phyloP scores from a whole-genome alignment of 2,888 invertebrate genomes.

The Heteropelma amictum region DNA sequence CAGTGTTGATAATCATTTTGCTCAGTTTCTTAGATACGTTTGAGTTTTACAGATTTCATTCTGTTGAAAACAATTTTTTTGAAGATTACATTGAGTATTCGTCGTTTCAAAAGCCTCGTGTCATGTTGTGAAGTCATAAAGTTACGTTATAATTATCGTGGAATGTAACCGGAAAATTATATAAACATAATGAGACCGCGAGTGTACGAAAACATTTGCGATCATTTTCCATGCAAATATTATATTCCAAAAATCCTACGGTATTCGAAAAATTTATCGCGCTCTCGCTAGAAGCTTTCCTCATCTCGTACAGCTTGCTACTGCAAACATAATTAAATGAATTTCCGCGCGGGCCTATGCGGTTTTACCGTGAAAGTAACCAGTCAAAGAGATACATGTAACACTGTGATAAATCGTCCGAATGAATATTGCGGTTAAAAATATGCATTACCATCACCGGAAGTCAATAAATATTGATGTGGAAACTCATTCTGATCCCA shows the following conservation, averaged over 20 bases:
- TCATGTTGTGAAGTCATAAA: no score
- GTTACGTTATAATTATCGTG: no score
- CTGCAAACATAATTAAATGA: conserved; percentile 47
- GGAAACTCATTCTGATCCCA: not conserved
- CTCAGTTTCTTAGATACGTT: no score
- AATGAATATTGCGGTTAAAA: conserved; percentile 12
- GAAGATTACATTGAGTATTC: no score
- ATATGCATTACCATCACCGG: conserved; percentile 37
- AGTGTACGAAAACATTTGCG: not conserved
- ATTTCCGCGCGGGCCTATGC: conserved; percentile 8
- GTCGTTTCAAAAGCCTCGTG: no score
- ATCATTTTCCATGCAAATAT: not conserved
- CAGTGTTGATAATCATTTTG: no score
- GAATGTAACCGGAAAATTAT: not conserved
- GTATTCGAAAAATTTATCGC: not conserved
- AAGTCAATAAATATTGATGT: conserved; percentile 32
- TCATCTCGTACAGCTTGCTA: not conserved
- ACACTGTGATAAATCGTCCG: conserved; percentile 26
- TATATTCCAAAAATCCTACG: not conserved
- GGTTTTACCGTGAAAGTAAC: conserved; percentile 51
- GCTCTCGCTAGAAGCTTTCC: conserved; percentile 11
- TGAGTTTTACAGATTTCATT: no score
- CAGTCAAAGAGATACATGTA: conserved; percentile 25
- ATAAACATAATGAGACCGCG: not conserved
- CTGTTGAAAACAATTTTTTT: no score